A percentile compares a stretch with the other conserved stretches of the same genome.
phyloP scores from a whole-genome alignment of 2,797 vertebrate species.

The Nannoperca obscura region DNA sequence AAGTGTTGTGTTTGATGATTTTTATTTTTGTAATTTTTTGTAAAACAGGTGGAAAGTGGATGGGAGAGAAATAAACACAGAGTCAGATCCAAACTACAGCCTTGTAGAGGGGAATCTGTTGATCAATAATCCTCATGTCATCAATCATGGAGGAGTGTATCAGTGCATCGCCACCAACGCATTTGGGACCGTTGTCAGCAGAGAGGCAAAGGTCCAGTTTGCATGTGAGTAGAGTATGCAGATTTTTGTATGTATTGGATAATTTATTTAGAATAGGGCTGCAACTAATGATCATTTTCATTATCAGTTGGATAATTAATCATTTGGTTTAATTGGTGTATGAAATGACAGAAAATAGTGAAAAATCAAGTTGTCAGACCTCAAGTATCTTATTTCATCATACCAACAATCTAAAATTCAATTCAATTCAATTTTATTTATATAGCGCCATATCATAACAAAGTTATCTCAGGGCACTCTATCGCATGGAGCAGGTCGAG shows the following conservation, averaged over 20 bases:
- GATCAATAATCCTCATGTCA: conserved; percentile 91
- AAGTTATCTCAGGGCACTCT: no score
- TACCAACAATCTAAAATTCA: not conserved
- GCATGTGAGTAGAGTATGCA: conserved; percentile 89
- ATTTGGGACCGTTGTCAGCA: conserved; percentile 91
- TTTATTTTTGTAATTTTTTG: conserved; percentile 3
- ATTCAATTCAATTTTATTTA: no score
- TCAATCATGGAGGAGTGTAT: conserved; percentile 89
- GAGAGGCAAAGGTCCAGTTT: conserved; percentile 92
- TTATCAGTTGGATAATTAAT: not conserved
- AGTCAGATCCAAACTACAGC: conserved; percentile 89
- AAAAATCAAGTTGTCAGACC: not conserved
- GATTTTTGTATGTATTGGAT: not conserved
- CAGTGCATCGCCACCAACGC: conserved; percentile 93
- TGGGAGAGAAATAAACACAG: conserved; percentile 86
- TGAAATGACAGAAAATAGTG: not conserved
- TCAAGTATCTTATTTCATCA: not conserved
- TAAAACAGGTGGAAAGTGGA: conserved; percentile 92
- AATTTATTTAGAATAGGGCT: not conserved
- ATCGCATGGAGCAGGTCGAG: no score
- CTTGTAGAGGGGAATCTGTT: conserved; percentile 91
- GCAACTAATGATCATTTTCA: not conserved
- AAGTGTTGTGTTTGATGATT: not conserved
- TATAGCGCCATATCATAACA: no score
- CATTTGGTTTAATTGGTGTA: not conserved